A percentile compares a stretch with the other conserved stretches of the same genome.
Evolutionary conservation across 2,113 vertebrate species (phyloP).

Genomic region (Neoarius graeffei): DNA sequence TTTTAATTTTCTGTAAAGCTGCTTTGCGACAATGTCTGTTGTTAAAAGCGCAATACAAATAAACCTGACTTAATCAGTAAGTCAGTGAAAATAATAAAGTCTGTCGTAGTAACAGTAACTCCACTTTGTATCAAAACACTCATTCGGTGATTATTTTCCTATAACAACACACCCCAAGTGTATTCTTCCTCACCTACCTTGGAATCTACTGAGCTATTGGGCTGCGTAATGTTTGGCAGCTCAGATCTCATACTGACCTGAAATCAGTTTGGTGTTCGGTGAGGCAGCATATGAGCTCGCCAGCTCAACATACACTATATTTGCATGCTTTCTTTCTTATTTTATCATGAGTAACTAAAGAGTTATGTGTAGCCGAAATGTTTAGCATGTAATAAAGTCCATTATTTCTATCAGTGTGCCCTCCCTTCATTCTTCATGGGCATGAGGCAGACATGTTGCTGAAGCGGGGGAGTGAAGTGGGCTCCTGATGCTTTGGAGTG

Average conservation of each 20-base stretch:
- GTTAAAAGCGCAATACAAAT: no score
- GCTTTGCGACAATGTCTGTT: no score
- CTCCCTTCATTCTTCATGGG: background rate
- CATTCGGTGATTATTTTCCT: background rate
- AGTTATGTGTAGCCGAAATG: background rate
- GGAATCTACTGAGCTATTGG: background rate
- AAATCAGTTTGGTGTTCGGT: background rate
- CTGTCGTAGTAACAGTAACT: background rate
- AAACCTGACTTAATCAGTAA: background rate
- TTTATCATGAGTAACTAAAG: background rate
- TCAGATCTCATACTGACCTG: background rate
- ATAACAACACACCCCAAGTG: no score
- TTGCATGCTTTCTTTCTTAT: background rate
- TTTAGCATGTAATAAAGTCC: background rate
- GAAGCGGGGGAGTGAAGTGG: constrained; percentile 3
- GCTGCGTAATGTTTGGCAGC: background rate
- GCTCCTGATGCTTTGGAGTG: constrained; percentile 22
- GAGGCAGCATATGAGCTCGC: background rate
- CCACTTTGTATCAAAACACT: background rate
- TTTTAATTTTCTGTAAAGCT: no score
- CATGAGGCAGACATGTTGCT: background rate
- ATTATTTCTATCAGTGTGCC: background rate
- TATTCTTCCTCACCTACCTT: background rate
- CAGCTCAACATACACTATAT: background rate
- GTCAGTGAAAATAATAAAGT: background rate